Evolutionary conservation across 2,113 vertebrate species (phyloP), one percentile per base, ranked within the genome.

Genomic region (Coptodon bakossiorum): DNA sequence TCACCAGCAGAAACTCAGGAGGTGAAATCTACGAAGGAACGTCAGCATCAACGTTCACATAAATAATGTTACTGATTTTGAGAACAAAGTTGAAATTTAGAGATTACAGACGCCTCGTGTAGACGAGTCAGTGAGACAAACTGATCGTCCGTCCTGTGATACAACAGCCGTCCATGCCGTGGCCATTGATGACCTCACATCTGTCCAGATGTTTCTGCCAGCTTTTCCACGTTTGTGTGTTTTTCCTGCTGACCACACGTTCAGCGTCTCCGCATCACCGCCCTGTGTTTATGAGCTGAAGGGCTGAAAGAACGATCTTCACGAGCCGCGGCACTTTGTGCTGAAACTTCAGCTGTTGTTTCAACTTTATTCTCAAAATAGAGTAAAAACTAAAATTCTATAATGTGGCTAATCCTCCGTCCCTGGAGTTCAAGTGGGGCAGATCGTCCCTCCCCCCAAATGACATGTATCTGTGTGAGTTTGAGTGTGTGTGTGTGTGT

Each of bases 401-500:
- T 27, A 56, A 14, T 14, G 22, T 27, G 53, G 3, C 11, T 5
- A 16, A 16, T 48, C 45, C 45, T 7, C 45, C 45, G 1, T 48
- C 13, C 43, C 4, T 7, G 34, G 34, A 16, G 16, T 36, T 36
- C 34, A 36, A 36, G 34, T 8, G 1, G 34, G 34, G 34, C 4
- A 6, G 53, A 54, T 24, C 19, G 1, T n/a, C 50, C 50, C 17
- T 19, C 50, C 50, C 52, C 9, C 9, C 5, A 54, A 54, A n/a
- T 22, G 52, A 53, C 50, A 3, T 52, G 17, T 52, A 3, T 19
- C 17, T 16, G 1, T 40, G 11, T 40, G 0, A 6, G 1, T 43
- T 3, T 13, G 1, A 6, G 1, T 6, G 12, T 43, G 1, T 3
- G 3, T 43, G 0, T 6, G 12, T 13, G 0, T 45, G 1, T 6